Evolutionary conservation across 1,140 invertebrate species (phyloP).

Genomic region (Papilio machaon): DNA sequence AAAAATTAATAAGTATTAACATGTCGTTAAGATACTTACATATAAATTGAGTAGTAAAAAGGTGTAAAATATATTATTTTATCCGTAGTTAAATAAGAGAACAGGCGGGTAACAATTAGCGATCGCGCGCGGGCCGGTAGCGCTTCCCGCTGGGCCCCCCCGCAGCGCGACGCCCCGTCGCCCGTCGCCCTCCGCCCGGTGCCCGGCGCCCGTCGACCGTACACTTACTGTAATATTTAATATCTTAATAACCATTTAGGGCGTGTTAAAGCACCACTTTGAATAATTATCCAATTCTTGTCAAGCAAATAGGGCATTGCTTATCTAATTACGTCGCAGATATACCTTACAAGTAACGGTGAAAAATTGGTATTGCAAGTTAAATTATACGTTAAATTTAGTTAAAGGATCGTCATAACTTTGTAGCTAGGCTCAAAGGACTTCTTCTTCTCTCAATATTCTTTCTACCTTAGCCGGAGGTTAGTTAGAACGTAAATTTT

Average conservation of each 20-base stretch:
- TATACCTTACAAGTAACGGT: background rate
- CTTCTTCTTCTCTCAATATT: no score
- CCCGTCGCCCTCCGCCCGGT: slow-evolving; percentile 45
- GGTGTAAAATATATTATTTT: slow-evolving; percentile 22
- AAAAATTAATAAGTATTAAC: slow-evolving; percentile 8
- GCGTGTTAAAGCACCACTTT: slow-evolving; percentile 64
- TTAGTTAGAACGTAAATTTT: background rate
- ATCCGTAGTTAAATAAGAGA: slow-evolving; percentile 21
- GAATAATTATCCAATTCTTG: slow-evolving; percentile 72
- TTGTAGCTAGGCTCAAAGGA: background rate
- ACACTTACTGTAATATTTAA: slow-evolving; percentile 69
- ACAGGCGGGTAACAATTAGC: slow-evolving; percentile 43
- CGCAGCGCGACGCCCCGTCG: slow-evolving; percentile 49
- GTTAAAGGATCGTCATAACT: background rate
- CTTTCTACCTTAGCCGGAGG: background rate
- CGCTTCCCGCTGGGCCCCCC: slow-evolving; percentile 70
- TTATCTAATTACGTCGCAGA: slow-evolving; percentile 47
- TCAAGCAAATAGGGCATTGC: slow-evolving; percentile 55
- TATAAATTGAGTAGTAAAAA: slow-evolving; percentile 3
- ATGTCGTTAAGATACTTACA: background rate
- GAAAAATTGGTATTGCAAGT: background rate
- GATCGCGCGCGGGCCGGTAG: slow-evolving; percentile 56
- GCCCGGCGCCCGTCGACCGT: slow-evolving; percentile 42
- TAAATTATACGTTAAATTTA: background rate
- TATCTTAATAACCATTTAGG: slow-evolving; percentile 79